Evolutionary conservation across 2,888 invertebrate genomes (phyloP).

Genomic region (Mimas tiliae): DNA sequence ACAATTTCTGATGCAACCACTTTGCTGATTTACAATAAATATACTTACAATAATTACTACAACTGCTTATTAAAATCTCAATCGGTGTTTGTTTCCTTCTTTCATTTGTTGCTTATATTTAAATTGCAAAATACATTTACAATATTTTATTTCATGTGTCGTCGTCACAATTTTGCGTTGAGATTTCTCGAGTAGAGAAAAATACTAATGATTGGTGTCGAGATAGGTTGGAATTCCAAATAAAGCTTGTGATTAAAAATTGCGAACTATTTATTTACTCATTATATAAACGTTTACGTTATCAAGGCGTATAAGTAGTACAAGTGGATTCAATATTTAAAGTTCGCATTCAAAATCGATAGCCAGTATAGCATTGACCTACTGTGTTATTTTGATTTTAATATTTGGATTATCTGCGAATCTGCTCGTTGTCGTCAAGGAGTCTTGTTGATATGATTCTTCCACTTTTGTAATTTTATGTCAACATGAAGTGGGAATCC

Average conservation of each 20-base stretch:
- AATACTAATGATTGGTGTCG: too few species aligned
- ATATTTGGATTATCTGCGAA: conserved; percentile 45
- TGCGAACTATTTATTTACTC: too few species aligned
- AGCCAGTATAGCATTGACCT: conserved; percentile 64
- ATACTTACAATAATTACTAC: conserved; percentile 8
- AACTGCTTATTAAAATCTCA: not conserved
- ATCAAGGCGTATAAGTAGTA: conserved; percentile 30
- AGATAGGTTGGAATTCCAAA: too few species aligned
- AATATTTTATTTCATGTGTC: too few species aligned
- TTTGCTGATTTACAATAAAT: conserved; percentile 43
- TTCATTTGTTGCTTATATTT: not conserved
- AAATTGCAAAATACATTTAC: too few species aligned
- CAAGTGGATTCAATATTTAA: conserved; percentile 60
- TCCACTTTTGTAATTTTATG: not conserved
- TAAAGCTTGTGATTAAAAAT: too few species aligned
- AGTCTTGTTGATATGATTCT: not conserved
- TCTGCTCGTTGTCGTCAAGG: conserved; percentile 2
- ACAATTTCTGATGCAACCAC: conserved; percentile 63
- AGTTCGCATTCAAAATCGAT: conserved; percentile 59
- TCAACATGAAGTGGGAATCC: not conserved
- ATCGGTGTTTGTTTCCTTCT: not conserved
- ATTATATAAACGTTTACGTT: too few species aligned
- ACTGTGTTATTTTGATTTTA: conserved; percentile 53
- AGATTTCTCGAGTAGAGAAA: too few species aligned
- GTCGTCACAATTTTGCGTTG: too few species aligned